Percentiles rank a stretch among this genome's conserved stretches.
Conservation (phyloP, 1,140 invertebrate genomes). For the Phenacoccus solenopsis region DNA sequence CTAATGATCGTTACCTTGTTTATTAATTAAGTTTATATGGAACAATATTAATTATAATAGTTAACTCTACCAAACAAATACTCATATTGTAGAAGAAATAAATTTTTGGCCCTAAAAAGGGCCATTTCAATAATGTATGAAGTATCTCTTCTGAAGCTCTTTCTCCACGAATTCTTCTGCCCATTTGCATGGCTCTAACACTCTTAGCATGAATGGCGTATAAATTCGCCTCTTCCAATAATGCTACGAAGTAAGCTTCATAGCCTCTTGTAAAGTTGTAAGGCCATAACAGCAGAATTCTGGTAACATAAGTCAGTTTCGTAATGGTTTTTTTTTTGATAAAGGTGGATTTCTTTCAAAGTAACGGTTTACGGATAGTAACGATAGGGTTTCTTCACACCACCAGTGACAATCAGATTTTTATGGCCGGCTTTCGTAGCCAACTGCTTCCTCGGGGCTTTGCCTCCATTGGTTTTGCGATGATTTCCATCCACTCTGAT, state of each 20-base stretch:
- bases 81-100: constrained; percentile 46
- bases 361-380: constrained; percentile 69
- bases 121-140: constrained; percentile 24
- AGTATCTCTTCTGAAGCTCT: constrained; percentile 35
- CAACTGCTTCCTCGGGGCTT: constrained; percentile 61
- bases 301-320: constrained; percentile 44
- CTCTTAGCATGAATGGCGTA: constrained; percentile 67
- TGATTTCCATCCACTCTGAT: no score
- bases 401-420: constrained; percentile 70
- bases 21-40: no score
- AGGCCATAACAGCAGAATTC: constrained; percentile 31
- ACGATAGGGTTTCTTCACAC: constrained; percentile 67
- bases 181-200: constrained; percentile 45
- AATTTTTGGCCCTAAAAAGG: constrained; percentile 28
- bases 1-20: no score
- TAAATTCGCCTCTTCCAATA: constrained; percentile 88
- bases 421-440: constrained; percentile 71
- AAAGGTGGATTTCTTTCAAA: constrained; percentile 70
- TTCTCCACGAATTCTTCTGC: constrained; percentile 34
- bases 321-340: constrained; percentile 71
- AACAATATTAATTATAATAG: no score
- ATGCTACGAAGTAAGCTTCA: constrained; percentile 53
- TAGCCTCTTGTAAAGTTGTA: constrained; percentile 55
- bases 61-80: no score
- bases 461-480: constrained; percentile 68